A percentile compares a stretch with the other conserved stretches of the same genome.
These are phyloP conservation scores for Diplodus sargus DNA, from an alignment of 2,797 vertebrate genomes.

Conservation along the genomic window DNA sequence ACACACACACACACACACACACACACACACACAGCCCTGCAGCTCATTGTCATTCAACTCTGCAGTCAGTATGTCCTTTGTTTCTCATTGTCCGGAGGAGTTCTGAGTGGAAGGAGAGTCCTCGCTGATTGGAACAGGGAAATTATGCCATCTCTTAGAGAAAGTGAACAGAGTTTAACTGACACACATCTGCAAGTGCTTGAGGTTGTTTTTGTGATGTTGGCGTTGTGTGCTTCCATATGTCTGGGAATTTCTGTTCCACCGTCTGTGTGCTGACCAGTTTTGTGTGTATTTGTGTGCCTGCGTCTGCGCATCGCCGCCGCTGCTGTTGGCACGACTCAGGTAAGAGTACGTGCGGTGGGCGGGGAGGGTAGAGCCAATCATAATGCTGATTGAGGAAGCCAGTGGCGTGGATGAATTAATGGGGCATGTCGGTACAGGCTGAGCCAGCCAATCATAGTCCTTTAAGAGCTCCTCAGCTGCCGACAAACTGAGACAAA, in stretches of 20 bases:
- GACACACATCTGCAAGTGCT: slow-evolving; percentile 17
- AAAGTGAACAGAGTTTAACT: slow-evolving; percentile 15
- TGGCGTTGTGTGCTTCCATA: background rate
- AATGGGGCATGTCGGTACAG: slow-evolving; percentile 73
- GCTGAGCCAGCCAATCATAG: slow-evolving; percentile 71
- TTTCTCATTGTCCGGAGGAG: slow-evolving; percentile 70
- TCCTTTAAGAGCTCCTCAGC: slow-evolving; percentile 64
- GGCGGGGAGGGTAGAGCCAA: slow-evolving; percentile 49
- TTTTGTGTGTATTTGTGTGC: background rate
- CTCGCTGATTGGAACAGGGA: slow-evolving; percentile 60
- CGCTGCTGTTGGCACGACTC: slow-evolving; percentile 22
- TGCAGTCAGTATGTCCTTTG: slow-evolving; percentile 69
- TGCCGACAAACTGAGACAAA: slow-evolving; percentile 71
- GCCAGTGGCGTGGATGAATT: slow-evolving; percentile 68
- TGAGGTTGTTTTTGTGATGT: background rate
- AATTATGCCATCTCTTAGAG: slow-evolving; percentile 31
- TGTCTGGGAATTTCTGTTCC: background rate
- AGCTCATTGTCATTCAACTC: slow-evolving; percentile 71
- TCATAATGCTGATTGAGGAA: slow-evolving; percentile 71
- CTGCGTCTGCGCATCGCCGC: background rate
- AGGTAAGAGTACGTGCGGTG: slow-evolving; percentile 24
- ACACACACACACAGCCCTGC: slow-evolving; percentile 12
- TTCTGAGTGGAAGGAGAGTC: slow-evolving; percentile 53
- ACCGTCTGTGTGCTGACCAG: background rate
- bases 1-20: slow-evolving; percentile 16